phyloP scores from a whole-genome alignment of 2,797 vertebrate genomes.

The Odontamblyopus rebecca region DNA sequence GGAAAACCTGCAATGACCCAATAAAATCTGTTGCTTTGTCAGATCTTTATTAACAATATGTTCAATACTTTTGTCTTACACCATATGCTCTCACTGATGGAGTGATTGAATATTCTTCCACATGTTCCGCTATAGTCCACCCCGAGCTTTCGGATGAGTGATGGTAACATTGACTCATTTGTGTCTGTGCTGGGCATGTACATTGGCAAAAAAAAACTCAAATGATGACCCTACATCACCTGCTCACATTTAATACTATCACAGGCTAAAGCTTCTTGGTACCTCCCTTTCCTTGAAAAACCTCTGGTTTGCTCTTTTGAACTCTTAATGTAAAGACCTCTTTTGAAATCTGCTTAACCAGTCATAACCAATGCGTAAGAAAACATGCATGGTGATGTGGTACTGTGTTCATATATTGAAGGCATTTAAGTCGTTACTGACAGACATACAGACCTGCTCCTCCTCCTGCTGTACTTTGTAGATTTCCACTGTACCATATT shows the following conservation, averaged over 20 bases:
- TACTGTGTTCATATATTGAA: slow-evolving; percentile 54
- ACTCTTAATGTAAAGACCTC: slow-evolving; percentile 31
- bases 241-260: slow-evolving; percentile 31
- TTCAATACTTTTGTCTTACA: slow-evolving; percentile 28
- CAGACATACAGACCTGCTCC: slow-evolving; percentile 8
- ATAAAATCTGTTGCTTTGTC: slow-evolving; percentile 59
- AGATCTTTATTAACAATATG: slow-evolving; percentile 45
- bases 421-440: slow-evolving; percentile 19
- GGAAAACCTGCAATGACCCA: slow-evolving; percentile 48
- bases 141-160: slow-evolving; percentile 32
- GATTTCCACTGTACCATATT: slow-evolving; percentile 31
- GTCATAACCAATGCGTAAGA: slow-evolving; percentile 54
- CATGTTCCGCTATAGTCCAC: background rate
- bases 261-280: slow-evolving; percentile 43
- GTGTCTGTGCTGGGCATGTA: slow-evolving; percentile 59
- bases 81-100: slow-evolving; percentile 16
- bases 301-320: slow-evolving; percentile 49
- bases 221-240: slow-evolving; percentile 36
- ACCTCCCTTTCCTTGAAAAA: slow-evolving; percentile 23
- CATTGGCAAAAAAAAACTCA: slow-evolving; percentile 59
- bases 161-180: slow-evolving; percentile 2
- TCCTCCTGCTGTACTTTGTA: slow-evolving; percentile 36
- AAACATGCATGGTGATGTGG: slow-evolving; percentile 69
- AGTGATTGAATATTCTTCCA: background rate
- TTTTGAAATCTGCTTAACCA: slow-evolving; percentile 43